Evolutionary conservation across 1,140 invertebrate genomes (phyloP), one percentile per base, ranked within the genome.

Genomic region (Aphaenogaster ashmeadi): DNA sequence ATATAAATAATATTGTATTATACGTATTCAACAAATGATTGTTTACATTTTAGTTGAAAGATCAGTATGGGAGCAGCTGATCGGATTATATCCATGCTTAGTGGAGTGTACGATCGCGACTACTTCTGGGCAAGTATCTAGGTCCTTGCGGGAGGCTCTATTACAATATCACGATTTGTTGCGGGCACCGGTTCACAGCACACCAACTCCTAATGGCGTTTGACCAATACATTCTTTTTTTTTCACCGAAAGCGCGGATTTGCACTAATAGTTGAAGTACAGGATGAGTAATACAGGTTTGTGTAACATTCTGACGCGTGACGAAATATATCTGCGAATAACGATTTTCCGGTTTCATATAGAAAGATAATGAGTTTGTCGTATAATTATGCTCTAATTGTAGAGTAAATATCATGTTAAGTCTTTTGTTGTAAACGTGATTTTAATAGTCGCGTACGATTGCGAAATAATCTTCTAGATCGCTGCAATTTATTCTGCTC

Each of bases 11-110:
- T 52, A 21, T 64, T 21, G 13, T 50, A 74, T 44, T 58, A 27
- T 81, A 2, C 50, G 44, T 50, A 52, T 44, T 72, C 52, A 21
- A 81, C 83, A 81, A 79, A 79, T 27, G 33, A 80, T 36, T 58
- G n/a, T 83, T 41, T 89, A 90, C 6, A 27, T 91, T 95, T 75
- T 92, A 98, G 98, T 99, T 83, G 98, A 99, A 92, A 96, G 96
- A 88, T 97, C 97, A 33, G 98, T 99, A 0, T 99, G 99, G 99
- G 97, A 98, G 92, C 98, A 99, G 93, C 94, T 99, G 47, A 99
- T 99, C 90, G 97, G 96, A 44, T 94, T 99, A 11, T 99, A 99
- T 96, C 99, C 99, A 1, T 97, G 97, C 94, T 96, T 99, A 84
- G 98, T 99, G 15, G 98, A 98, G 92, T 98, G 98, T 95, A 98